Percentiles rank a stretch among this genome's conserved stretches.
Conservation (phyloP, 53 echinoderm and acorn worm genomes). For the Astropecten irregularis region DNA sequence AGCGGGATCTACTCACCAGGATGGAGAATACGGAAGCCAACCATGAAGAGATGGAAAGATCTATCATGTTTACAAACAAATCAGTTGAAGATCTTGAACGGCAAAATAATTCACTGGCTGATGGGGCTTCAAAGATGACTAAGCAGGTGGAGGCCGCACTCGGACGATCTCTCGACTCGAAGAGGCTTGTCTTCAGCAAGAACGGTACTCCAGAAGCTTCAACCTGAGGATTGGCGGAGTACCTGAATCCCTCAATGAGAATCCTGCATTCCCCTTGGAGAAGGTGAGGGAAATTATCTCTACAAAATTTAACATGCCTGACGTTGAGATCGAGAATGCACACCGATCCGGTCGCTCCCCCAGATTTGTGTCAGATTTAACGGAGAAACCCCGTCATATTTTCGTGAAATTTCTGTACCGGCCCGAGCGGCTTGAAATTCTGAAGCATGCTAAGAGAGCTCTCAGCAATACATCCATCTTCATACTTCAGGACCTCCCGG, state of each 20-base stretch:
- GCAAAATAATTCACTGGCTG: not conserved
- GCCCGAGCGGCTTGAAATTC: slow-evolving; percentile 9
- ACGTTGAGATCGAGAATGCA: slow-evolving; percentile 17
- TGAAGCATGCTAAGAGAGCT: not conserved
- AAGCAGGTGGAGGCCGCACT: not conserved
- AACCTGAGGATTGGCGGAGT: not conserved
- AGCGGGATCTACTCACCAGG: slow-evolving; percentile 3
- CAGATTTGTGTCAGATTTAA: not conserved
- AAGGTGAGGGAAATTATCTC: slow-evolving; percentile 15
- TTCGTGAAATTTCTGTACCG: no score
- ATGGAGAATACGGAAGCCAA: slow-evolving; percentile 1
- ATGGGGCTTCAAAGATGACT: slow-evolving; percentile 3
- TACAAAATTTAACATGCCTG: not conserved
- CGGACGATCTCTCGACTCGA: not conserved
- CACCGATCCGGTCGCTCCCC: slow-evolving; percentile 26
- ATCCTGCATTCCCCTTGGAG: not conserved
- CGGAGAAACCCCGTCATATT: slow-evolving; percentile 35
- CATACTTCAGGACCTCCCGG: slow-evolving; percentile 2
- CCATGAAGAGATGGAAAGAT: slow-evolving; percentile 22
- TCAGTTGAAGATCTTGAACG: not conserved
- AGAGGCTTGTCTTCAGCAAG: slow-evolving; percentile 2
- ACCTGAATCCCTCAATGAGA: slow-evolving; percentile 2
- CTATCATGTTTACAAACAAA: not conserved
- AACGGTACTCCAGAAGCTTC: slow-evolving; percentile 21
- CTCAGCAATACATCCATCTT: not conserved